A percentile compares a stretch with the other conserved stretches of the same genome.
Evolutionary conservation across 2,113 vertebrate genomes (phyloP).

Genomic region (Onychostruthus taczanowskii): DNA sequence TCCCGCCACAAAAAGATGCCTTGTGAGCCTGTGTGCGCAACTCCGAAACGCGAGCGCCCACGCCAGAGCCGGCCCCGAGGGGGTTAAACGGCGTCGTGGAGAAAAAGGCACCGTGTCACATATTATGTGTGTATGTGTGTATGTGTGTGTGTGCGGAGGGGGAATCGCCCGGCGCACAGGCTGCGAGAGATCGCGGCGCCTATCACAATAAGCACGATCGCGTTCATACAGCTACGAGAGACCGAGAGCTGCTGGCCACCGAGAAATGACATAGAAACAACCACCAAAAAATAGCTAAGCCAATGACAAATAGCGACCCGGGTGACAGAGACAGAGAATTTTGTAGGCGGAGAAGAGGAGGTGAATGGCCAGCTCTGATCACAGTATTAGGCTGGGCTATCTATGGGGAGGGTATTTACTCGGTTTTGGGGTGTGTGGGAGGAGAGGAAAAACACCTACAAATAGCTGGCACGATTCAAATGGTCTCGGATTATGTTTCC

Average conservation of each 20-base stretch:
- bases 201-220: slow-evolving; percentile 31
- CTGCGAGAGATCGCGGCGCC: background rate
- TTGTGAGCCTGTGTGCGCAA: background rate
- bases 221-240: background rate
- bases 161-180: background rate
- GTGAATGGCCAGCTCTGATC: slow-evolving; percentile 61
- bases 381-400: slow-evolving; percentile 21
- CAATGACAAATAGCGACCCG: slow-evolving; percentile 60
- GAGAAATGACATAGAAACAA: slow-evolving; percentile 54
- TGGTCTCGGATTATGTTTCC: background rate
- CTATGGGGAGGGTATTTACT: slow-evolving; percentile 43
- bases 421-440: slow-evolving; percentile 45
- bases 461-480: slow-evolving; percentile 42
- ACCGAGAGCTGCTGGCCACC: slow-evolving; percentile 34
- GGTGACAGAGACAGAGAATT: slow-evolving; percentile 51
- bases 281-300: slow-evolving; percentile 52
- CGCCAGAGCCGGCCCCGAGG: background rate
- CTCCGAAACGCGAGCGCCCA: background rate
- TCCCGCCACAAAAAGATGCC: slow-evolving; percentile 13
- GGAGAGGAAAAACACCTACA: slow-evolving; percentile 57
- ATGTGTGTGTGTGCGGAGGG: background rate
- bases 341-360: slow-evolving; percentile 64
- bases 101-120: slow-evolving; percentile 53
- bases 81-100: slow-evolving; percentile 57
- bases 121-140: background rate